Evolutionary conservation across 53 echinoderm and acorn worm genomes (phyloP).

Genomic region (Echinarachnius parma): DNA sequence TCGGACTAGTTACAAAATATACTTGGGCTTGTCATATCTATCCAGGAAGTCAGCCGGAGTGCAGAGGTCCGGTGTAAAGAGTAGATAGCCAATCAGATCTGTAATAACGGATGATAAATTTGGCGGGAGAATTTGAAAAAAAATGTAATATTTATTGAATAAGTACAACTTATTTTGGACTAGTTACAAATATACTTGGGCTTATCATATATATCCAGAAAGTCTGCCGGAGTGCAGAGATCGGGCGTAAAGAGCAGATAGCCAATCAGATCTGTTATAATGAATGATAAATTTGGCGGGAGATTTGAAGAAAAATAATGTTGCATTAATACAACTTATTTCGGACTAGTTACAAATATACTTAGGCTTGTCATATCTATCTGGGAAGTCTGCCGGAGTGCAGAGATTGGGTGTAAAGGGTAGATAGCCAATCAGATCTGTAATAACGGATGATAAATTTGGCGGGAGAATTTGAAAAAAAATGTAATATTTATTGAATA

Average conservation of each 20-base stretch:
- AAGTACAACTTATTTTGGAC: too few relatives aligned
- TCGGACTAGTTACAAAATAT: too few relatives aligned
- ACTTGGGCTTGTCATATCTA: slow-evolving; percentile 80
- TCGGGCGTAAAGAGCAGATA: slow-evolving; percentile 79
- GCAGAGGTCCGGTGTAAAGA: slow-evolving; percentile 75
- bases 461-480: too few relatives aligned
- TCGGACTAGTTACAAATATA: too few relatives aligned
- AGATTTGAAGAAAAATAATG: too few relatives aligned
- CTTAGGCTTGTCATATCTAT: slow-evolving; percentile 77
- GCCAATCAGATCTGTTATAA: slow-evolving; percentile 77
- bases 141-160: too few relatives aligned
- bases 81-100: slow-evolving; percentile 89
- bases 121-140: too few relatives aligned
- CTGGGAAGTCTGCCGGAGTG: slow-evolving; percentile 70
- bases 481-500: too few relatives aligned
- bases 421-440: slow-evolving; percentile 89
- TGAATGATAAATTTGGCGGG: background rate
- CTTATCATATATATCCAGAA: slow-evolving; percentile 73
- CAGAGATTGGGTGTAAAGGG: slow-evolving; percentile 75
- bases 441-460: too few relatives aligned
- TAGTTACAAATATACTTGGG: slow-evolving; percentile 91
- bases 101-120: too few relatives aligned
- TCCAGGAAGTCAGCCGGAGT: slow-evolving; percentile 75
- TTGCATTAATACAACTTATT: too few relatives aligned
- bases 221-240: slow-evolving; percentile 72